A percentile compares a stretch with the other conserved stretches of the same genome.
These are phyloP conservation scores for Mythimna albipuncta DNA, from an alignment of 2,888 invertebrate genomes.

Conservation along the genomic window DNA sequence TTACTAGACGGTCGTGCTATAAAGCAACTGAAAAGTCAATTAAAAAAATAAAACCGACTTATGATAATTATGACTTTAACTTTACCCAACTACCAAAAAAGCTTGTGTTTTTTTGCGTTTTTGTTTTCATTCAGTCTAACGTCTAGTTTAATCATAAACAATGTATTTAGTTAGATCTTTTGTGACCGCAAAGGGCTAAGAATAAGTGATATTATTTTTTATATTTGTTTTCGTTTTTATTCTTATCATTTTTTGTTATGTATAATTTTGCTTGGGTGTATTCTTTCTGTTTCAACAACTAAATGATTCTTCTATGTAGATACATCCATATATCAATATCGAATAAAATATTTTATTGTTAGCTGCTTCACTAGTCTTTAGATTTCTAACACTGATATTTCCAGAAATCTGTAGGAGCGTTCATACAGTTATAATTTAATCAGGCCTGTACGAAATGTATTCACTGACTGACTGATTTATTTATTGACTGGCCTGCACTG, in stretches of 20 bases:
- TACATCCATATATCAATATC: background rate
- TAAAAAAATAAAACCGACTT: slow-evolving; percentile 8
- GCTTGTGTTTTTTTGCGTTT: background rate
- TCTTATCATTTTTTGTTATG: too few species aligned
- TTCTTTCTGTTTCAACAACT: too few species aligned
- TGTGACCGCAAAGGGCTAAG: background rate
- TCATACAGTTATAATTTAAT: too few species aligned
- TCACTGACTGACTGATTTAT: too few species aligned
- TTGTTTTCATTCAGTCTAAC: background rate
- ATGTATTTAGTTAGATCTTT: background rate
- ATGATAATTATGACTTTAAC: slow-evolving; percentile 39
- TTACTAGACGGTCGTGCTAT: slow-evolving; percentile 18
- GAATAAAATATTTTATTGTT: background rate
- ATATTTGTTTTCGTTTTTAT: too few species aligned
- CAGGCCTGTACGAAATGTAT: background rate
- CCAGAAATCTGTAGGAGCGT: too few species aligned
- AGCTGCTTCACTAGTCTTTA: background rate
- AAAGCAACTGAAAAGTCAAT: slow-evolving; percentile 13
- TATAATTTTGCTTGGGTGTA: too few species aligned
- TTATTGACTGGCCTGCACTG: too few species aligned
- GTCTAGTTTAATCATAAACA: background rate
- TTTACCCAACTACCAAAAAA: slow-evolving; percentile 12
- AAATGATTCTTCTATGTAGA: too few species aligned
- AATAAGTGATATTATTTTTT: background rate
- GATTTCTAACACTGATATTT: background rate